Evolutionary conservation across 2,797 vertebrate species (phyloP).

Genomic region (Acomys russatus): DNA sequence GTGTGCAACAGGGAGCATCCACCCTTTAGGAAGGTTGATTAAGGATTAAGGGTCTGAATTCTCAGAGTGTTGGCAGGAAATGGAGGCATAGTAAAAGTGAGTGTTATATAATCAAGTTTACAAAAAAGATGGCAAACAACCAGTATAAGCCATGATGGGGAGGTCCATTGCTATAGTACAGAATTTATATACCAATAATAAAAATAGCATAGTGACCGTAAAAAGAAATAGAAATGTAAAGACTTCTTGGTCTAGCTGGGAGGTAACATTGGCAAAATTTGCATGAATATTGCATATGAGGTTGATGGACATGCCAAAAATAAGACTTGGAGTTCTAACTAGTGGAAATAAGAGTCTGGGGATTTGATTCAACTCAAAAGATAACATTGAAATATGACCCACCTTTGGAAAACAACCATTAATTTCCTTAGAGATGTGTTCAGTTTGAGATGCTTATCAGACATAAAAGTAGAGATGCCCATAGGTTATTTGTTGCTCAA

Average conservation of each 20-base stretch:
- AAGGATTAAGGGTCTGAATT: neutral
- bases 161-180: neutral
- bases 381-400: slow-evolving; percentile 23
- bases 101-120: neutral
- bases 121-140: neutral
- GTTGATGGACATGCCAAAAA: slow-evolving; percentile 2
- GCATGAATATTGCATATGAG: neutral
- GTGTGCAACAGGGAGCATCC: neutral
- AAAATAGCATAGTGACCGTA: neutral
- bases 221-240: neutral
- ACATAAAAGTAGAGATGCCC: slow-evolving; percentile 23
- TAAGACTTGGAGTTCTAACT: slow-evolving; percentile 53
- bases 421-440: slow-evolving; percentile 35
- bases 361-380: neutral
- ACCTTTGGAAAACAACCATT: neutral
- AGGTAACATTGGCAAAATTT: neutral
- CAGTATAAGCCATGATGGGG: neutral
- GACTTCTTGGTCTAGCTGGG: neutral
- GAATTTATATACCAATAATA: neutral
- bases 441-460: slow-evolving; percentile 14
- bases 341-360: neutral
- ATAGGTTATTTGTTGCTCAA: slow-evolving; percentile 3
- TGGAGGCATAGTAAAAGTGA: neutral
- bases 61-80: neutral
- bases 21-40: neutral